Evolutionary conservation across 2,797 vertebrate species (phyloP), one percentile per base, ranked within the genome.

Genomic region (Aulostomus chinensis): DNA sequence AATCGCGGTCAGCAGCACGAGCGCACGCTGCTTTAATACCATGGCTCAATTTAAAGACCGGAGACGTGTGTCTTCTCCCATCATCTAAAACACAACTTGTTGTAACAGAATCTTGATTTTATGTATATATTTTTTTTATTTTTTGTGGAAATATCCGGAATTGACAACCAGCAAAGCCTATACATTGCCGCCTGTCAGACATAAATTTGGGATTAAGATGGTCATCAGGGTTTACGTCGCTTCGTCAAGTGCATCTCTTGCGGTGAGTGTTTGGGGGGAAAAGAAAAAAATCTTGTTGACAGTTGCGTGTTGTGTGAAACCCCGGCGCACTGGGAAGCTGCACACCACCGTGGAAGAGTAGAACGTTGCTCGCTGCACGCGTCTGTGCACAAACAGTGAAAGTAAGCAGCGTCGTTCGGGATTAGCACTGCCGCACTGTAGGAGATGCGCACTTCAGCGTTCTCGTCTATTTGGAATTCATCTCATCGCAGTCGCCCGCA

Each of bases 191-290:
- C 17, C 33, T 16, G 26, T 11, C 28, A 31, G 57, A 32, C 49
- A 46, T 35, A 38, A 17, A 53, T 68, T 62, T 38, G 49, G 61
- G 66, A 81, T 82, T 78, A 94, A 85, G 85, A 96, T 96, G 94
- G 93, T 94, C 73, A 88, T 95, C 82, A 93, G 88, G 69, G 91
- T 96, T 72, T 96, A 93, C 87, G 60, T 94, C 82, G 93, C 94
- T 24, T 96, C 94, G 20, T 93, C 92, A 15, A 90, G 89, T 5
- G 88, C 92, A 73, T 96, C 92, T 39, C 75, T 94, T 51, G 90
- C 91, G 92, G 94, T 96, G 85, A 95, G 94, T 81, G 26, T 52
- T 49, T 28, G 22, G 11, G 3, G 2, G 4, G 29, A 41, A n/a
- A n/a, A n/a, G n/a, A n/a, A n/a, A n/a, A n/a, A n/a, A n/a, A n/a